Evolutionary conservation across 2,888 invertebrate genomes (phyloP).

Genomic region (Hymenopus coronatus): DNA sequence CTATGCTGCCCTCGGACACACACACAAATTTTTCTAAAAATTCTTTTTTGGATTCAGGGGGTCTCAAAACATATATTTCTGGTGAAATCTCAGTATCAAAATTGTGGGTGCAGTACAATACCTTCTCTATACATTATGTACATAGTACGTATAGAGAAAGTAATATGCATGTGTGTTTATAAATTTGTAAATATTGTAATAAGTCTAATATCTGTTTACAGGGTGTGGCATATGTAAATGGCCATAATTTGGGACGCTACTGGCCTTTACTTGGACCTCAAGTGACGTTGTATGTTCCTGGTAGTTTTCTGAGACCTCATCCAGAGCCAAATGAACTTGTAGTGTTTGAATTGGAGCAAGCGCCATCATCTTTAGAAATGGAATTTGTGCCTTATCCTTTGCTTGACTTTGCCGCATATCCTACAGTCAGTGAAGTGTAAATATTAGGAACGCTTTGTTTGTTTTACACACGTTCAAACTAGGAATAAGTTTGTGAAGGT

Average conservation of each 20-base stretch:
- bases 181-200: background rate
- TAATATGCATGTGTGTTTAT: no score
- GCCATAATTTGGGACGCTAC: constrained; percentile 40
- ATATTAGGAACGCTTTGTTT: no score
- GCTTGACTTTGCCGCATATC: background rate
- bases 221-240: constrained; percentile 41
- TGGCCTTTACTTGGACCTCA: constrained; percentile 40
- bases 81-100: no score
- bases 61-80: no score
- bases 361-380: background rate
- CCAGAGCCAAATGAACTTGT: constrained; percentile 37
- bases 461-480: no score
- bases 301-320: constrained; percentile 33
- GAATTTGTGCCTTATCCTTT: background rate
- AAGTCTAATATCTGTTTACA: constrained; percentile 24
- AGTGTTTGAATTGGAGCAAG: constrained; percentile 36
- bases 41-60: no score
- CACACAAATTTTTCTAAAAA: no score
- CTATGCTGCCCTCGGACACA: no score
- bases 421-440: background rate
- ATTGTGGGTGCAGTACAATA: no score
- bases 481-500: no score
- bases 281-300: constrained; percentile 39
- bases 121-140: no score
- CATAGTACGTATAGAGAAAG: no score